Conservation (phyloP, 2,797 vertebrate genomes). For the Mormyrus proboscirostris region DNA sequence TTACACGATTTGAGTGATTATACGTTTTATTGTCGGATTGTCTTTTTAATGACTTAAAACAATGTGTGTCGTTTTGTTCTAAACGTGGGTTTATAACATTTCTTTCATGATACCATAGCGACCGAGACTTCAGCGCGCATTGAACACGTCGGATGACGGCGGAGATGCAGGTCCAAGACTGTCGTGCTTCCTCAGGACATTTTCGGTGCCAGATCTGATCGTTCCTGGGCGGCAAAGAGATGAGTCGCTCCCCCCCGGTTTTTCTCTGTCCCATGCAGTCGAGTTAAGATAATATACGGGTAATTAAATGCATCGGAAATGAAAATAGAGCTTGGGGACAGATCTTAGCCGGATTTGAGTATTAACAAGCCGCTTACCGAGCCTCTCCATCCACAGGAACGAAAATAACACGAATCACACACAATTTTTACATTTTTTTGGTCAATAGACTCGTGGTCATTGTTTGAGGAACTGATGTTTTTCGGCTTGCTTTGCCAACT, state of each 20-base stretch:
- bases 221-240: slow-evolving; percentile 82
- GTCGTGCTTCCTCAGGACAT: slow-evolving; percentile 86
- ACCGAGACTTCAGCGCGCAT: slow-evolving; percentile 81
- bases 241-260: slow-evolving; percentile 68
- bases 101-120: slow-evolving; percentile 85
- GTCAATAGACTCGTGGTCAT: neutral
- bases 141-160: slow-evolving; percentile 91
- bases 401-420: neutral
- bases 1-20: slow-evolving; percentile 26
- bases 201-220: slow-evolving; percentile 83
- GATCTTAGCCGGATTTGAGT: neutral
- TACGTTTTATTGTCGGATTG: neutral
- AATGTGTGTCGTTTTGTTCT: slow-evolving; percentile 41
- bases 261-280: slow-evolving; percentile 55
- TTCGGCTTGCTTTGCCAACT: slow-evolving; percentile 10
- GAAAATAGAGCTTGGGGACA: slow-evolving; percentile 37
- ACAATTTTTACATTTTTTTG: slow-evolving; percentile 25
- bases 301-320: slow-evolving; percentile 53
- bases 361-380: neutral
- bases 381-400: slow-evolving; percentile 5
- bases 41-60: slow-evolving; percentile 30
- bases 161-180: slow-evolving; percentile 65
- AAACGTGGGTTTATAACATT: slow-evolving; percentile 75
- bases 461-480: neutral
- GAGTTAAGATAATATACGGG: slow-evolving; percentile 49